These are phyloP conservation scores for Cryptotermes secundus DNA, from an alignment of 1,140 invertebrate species.

Conservation along the genomic window DNA sequence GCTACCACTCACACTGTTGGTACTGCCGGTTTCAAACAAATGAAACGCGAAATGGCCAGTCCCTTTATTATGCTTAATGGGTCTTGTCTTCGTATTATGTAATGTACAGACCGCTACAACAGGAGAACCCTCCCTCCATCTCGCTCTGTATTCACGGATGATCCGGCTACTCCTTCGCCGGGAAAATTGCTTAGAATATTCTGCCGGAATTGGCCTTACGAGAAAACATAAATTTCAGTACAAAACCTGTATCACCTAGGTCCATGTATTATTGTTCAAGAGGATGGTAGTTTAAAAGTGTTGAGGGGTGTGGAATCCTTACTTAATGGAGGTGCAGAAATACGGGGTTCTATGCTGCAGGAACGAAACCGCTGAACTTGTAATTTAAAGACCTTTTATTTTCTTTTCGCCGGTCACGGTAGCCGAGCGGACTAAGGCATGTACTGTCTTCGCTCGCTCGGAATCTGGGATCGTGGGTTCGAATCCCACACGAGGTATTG, in stretches of 20 bases:
- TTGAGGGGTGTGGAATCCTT: no score
- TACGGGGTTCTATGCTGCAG: background rate
- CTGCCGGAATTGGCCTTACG: background rate
- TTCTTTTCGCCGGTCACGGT: no score
- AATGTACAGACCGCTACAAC: background rate
- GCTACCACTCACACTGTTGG: background rate
- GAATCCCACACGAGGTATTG: no score
- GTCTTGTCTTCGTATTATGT: conserved; percentile 3
- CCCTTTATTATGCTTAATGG: conserved; percentile 6
- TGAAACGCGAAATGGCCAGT: conserved; percentile 10
- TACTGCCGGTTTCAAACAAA: background rate
- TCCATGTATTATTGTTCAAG: background rate
- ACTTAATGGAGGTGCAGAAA: background rate
- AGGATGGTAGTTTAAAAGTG: background rate
- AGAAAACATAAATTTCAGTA: background rate
- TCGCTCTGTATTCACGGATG: background rate
- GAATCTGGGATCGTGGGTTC: no score
- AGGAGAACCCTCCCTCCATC: background rate
- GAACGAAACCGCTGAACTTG: background rate
- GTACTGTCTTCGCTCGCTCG: no score
- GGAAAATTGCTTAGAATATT: background rate
- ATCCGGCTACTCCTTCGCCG: background rate
- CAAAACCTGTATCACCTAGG: background rate
- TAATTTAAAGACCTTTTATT: background rate
- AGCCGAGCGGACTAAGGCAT: no score